Evolutionary conservation across 92 coral and sea anemone genomes (phyloP), one percentile per base, ranked within the genome.

Genomic region (Phenganax stokvisi): DNA sequence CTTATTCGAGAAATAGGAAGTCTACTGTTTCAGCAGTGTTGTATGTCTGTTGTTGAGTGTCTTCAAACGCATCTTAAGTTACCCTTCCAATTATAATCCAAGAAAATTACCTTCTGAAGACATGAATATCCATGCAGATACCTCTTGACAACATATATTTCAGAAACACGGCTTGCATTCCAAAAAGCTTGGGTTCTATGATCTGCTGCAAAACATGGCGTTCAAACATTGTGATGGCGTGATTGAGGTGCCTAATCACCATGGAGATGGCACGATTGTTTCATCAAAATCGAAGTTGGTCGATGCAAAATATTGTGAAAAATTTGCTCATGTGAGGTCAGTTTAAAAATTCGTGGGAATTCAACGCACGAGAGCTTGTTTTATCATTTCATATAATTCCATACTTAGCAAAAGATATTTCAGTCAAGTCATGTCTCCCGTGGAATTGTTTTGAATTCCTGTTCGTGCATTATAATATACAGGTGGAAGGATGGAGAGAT

Each of bases 211-310:
- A 69, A 96, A 92, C 8, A 85, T 92, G 13, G 99, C 99, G 27
- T 96, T 96, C 82, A 96, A 89, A 89, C 99, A 96, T 74, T 96
- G 99, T 68, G 99, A 96, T 68, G 99, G 99, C 28, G 99, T 96
- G 6, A 94, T 96, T 28, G 99, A 96, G 64, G 88, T 96, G 47
- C 99, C 92, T 65, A 84, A 83, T 68, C 90, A 97, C n/a, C 92
- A 92, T 52, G 85, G 72, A 25, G 88, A 80, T 27, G 81, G 79
- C 8, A 87, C 84, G 9, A 13, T 87, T 17, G 86, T 90, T 90
- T 83, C 89, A 67, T 90, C 90, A 31, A 93, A 93, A n/a, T 93
- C 99, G 28, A 96, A 96, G 88, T 79, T 96, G 65, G 93, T 96
- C 31, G 92, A 96, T 77, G 99, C 99, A 6, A 92, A 93, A 17